Evolutionary conservation across 2,888 invertebrate species (phyloP).

Genomic region (Eupithecia tripunctaria): DNA sequence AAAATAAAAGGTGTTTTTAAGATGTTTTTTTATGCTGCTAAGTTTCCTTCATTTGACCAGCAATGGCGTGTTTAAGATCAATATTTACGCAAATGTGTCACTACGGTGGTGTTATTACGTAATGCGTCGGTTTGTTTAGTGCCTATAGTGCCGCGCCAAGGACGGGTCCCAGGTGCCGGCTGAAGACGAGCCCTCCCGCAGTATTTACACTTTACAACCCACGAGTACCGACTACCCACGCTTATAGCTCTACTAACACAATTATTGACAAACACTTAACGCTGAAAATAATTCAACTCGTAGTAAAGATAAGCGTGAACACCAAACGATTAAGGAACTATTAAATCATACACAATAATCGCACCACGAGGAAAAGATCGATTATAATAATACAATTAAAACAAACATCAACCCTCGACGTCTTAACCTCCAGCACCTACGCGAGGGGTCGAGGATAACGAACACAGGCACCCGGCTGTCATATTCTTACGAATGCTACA

Average conservation of each 20-base stretch:
- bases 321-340: constrained; percentile 28
- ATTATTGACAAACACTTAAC: constrained; percentile 41
- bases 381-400: constrained; percentile 56
- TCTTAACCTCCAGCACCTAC: constrained; percentile 50
- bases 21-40: neutral
- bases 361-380: constrained; percentile 45
- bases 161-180: constrained; percentile 34
- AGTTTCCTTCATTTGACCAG: constrained; percentile 48
- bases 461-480: constrained; percentile 54
- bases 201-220: constrained; percentile 5
- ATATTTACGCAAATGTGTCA: constrained; percentile 80
- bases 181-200: constrained; percentile 28
- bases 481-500: constrained; percentile 57
- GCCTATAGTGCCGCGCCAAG: constrained; percentile 29
- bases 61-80: constrained; percentile 75
- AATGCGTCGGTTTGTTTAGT: constrained; percentile 65
- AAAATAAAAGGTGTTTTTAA: neutral
- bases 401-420: constrained; percentile 57
- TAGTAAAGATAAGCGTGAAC: constrained; percentile 28
- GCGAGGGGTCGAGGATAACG: constrained; percentile 57
- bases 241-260: constrained; percentile 24
- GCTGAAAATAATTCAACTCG: constrained; percentile 20
- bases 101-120: constrained; percentile 68
- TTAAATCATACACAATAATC: constrained; percentile 22
- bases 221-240: constrained; percentile 16